phyloP scores from a whole-genome alignment of 2,113 vertebrate genomes.

The Rhabdomys dilectus region DNA sequence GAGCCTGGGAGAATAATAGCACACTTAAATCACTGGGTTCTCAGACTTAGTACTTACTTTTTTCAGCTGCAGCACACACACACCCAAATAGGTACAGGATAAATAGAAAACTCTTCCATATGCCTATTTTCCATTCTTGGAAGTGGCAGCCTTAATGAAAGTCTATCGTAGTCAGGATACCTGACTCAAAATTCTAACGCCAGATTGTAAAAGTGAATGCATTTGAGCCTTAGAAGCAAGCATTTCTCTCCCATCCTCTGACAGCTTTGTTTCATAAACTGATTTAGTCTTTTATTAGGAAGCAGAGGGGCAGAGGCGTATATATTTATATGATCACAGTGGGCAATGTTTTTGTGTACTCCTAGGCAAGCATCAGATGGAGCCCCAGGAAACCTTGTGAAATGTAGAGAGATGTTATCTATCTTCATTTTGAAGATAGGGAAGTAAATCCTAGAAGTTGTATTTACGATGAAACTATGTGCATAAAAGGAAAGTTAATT shows the following conservation, averaged over 20 bases:
- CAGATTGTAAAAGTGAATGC: background rate
- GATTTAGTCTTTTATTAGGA: slow-evolving; percentile 11
- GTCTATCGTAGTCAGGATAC: background rate
- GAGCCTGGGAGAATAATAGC: background rate
- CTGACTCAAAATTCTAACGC: background rate
- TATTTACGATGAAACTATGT: slow-evolving; percentile 16
- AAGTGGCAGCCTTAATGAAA: slow-evolving; percentile 27
- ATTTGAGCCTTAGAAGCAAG: background rate
- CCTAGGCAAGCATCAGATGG: slow-evolving; percentile 1
- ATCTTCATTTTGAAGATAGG: slow-evolving; percentile 29
- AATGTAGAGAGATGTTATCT: background rate
- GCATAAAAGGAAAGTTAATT: slow-evolving; percentile 43
- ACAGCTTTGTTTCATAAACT: background rate
- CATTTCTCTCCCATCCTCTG: background rate
- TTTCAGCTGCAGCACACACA: slow-evolving; percentile 48
- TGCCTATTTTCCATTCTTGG: background rate
- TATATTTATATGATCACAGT: background rate
- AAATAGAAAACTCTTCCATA: slow-evolving; percentile 52
- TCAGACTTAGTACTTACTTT: slow-evolving; percentile 15
- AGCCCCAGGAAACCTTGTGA: background rate
- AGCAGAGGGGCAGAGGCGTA: background rate
- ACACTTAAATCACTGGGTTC: slow-evolving; percentile 64
- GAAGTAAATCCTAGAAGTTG: slow-evolving; percentile 27
- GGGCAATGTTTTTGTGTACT: background rate
- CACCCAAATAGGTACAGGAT: slow-evolving; percentile 44